phyloP scores from a whole-genome alignment of 1,140 invertebrate species.

The Platyura marginata region DNA sequence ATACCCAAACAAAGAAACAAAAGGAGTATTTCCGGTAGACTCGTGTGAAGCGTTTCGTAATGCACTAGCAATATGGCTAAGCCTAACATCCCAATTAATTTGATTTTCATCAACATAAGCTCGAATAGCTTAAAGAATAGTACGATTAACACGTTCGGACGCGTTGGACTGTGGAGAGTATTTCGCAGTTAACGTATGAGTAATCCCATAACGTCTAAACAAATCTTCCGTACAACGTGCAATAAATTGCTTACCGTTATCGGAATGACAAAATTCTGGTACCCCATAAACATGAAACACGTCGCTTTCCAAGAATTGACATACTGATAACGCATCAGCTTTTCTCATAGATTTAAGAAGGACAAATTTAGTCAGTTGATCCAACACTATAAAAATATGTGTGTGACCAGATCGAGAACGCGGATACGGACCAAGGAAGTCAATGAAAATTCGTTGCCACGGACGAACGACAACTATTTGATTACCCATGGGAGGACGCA shows the following conservation, averaged over 20 bases:
- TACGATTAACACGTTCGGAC: too few relatives aligned
- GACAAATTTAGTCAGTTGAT: conserved; percentile 3
- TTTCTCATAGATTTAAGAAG: conserved; percentile 1
- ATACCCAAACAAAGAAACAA: too few relatives aligned
- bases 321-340: background rate
- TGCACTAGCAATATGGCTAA: too few relatives aligned
- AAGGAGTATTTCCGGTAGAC: too few relatives aligned
- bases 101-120: too few relatives aligned
- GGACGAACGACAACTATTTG: background rate
- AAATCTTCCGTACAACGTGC: background rate
- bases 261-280: conserved; percentile 4
- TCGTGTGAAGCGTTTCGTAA: too few relatives aligned
- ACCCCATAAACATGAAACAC: conserved; percentile 3
- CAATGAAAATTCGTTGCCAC: conserved; percentile 4
- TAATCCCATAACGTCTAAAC: background rate
- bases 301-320: conserved; percentile 1
- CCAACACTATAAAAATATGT: conserved; percentile 3
- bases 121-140: too few relatives aligned
- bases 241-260: conserved; percentile 6
- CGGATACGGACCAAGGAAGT: conserved; percentile 4
- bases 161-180: too few relatives aligned
- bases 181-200: too few relatives aligned
- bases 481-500: conserved; percentile 5
- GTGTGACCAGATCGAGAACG: conserved; percentile 3
- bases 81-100: too few relatives aligned